phyloP scores from a whole-genome alignment of 2,888 invertebrate species.

The Nemapogon koenigi region DNA sequence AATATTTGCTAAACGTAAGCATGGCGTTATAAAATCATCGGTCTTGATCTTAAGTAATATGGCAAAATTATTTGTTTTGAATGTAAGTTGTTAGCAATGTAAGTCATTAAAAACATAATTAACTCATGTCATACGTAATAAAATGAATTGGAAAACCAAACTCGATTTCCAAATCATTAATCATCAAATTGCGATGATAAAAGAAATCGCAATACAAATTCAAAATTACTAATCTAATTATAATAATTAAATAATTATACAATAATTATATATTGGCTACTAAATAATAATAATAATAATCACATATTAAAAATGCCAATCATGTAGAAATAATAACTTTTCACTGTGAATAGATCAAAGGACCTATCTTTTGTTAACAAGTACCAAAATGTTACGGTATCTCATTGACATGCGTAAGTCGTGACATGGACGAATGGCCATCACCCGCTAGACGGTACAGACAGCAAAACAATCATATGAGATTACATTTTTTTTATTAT shows the following conservation, averaged over 20 bases:
- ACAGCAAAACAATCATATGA: background rate
- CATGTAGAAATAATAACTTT: no score
- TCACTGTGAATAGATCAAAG: no score
- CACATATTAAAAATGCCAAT: no score
- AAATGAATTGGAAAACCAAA: background rate
- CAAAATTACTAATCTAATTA: no score
- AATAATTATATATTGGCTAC: no score
- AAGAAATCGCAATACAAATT: background rate
- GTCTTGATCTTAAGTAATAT: no score
- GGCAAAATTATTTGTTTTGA: no score
- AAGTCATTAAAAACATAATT: background rate
- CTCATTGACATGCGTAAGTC: slow-evolving; percentile 2
- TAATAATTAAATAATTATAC: no score
- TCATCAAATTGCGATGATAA: background rate
- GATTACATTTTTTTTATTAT: background rate
- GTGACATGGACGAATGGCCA: background rate
- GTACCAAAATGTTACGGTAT: background rate
- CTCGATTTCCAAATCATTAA: background rate
- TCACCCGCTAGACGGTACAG: slow-evolving; percentile 1
- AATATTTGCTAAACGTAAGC: no score
- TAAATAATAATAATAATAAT: no score
- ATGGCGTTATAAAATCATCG: no score
- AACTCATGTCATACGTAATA: background rate
- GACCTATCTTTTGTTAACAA: no score
- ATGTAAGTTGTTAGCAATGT: background rate